Conservation (phyloP, 2,113 vertebrate species). For the Benitochromis conjunctus region DNA sequence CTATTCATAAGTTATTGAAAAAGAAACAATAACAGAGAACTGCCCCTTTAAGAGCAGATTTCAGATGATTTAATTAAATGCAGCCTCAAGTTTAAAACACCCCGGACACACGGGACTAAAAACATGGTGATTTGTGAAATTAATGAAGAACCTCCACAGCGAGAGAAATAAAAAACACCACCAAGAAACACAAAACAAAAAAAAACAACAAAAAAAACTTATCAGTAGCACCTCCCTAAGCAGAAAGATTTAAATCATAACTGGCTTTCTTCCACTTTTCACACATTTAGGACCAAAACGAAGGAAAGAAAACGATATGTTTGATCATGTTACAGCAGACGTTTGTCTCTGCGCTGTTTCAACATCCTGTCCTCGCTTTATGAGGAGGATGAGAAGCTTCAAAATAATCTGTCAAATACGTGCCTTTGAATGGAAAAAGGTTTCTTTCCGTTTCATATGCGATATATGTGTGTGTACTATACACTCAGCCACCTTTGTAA, state of each 20-base stretch:
- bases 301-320: not conserved
- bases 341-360: not conserved
- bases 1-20: not conserved
- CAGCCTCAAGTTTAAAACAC: not conserved
- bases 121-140: not conserved
- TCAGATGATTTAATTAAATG: not conserved
- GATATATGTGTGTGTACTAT: fast-evolving
- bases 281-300: not conserved
- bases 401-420: not conserved
- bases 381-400: not conserved
- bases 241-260: not conserved
- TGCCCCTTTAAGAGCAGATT: not conserved
- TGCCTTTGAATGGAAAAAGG: no score
- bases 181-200: not conserved
- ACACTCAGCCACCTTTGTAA: not conserved
- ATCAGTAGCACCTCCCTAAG: not conserved
- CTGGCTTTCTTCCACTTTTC: not conserved
- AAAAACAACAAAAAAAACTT: fast-evolving
- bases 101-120: fast-evolving
- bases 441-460: fast-evolving
- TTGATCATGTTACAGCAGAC: not conserved
- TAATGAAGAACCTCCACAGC: not conserved
- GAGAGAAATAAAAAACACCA: not conserved
- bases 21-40: not conserved
- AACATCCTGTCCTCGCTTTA: not conserved